phyloP scores from a whole-genome alignment of 2,113 vertebrate species.

The Calyptomena viridis region DNA sequence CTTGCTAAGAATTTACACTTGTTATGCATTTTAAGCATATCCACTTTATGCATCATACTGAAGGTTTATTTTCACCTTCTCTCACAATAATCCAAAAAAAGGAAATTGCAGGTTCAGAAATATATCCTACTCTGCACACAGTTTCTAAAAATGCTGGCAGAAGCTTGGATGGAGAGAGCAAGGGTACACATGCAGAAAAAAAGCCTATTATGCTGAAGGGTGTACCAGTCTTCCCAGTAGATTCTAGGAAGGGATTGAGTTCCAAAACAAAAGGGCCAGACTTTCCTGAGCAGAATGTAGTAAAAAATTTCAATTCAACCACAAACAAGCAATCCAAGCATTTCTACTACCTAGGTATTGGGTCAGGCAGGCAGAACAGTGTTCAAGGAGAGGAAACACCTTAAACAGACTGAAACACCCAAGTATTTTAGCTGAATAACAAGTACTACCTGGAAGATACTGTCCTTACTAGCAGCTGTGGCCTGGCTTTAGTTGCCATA shows the following conservation, averaged over 20 bases:
- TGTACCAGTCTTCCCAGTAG: background rate
- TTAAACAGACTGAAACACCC: background rate
- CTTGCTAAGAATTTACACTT: background rate
- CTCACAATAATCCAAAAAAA: background rate
- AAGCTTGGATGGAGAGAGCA: background rate
- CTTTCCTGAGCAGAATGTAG: background rate
- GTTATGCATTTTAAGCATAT: background rate
- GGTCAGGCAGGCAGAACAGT: background rate
- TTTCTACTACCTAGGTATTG: background rate
- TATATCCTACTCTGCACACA: accelerated
- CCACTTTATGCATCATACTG: background rate
- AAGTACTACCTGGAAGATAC: background rate
- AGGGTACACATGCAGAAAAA: background rate
- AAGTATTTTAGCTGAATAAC: background rate
- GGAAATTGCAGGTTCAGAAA: background rate
- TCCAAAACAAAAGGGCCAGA: background rate
- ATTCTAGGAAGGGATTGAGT: background rate
- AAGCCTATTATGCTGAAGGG: background rate
- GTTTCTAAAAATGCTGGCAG: background rate
- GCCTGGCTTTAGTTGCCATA: background rate
- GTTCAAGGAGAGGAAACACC: background rate
- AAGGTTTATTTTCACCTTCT: background rate
- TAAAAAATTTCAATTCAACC: background rate
- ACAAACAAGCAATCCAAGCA: background rate
- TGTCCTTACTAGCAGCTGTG: background rate